Percentiles rank a stretch among this genome's conserved stretches.
These are phyloP conservation scores for Polydrusus cervinus DNA, from an alignment of 2,888 invertebrate species.

Conservation along the genomic window DNA sequence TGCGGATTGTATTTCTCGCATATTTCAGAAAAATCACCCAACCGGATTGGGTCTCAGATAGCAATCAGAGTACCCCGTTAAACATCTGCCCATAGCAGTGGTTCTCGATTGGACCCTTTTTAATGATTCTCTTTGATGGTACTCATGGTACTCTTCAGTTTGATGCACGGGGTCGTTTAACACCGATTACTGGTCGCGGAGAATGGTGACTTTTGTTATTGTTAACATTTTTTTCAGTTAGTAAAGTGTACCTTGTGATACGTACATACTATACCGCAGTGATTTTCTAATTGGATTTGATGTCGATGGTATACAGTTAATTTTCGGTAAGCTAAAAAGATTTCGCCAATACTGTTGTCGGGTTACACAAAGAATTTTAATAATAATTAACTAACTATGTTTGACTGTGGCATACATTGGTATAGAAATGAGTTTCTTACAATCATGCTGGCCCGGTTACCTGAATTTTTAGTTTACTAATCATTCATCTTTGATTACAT, in stretches of 20 bases:
- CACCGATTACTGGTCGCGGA: slow-evolving; percentile 7
- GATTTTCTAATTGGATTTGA: neutral
- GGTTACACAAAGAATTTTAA: too few species aligned
- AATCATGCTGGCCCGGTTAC: too few species aligned
- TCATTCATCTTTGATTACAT: too few species aligned
- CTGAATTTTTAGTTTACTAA: too few species aligned
- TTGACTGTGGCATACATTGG: too few species aligned
- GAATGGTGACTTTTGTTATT: too few species aligned
- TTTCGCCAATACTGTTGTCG: too few species aligned
- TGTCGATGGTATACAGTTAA: too few species aligned
- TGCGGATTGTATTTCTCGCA: slow-evolving; percentile 18
- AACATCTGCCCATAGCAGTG: slow-evolving; percentile 34
- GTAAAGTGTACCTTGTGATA: too few species aligned
- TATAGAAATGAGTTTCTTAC: too few species aligned
- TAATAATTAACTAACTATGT: too few species aligned
- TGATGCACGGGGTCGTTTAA: slow-evolving; percentile 5
- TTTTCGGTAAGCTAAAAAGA: too few species aligned
- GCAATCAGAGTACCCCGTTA: slow-evolving; percentile 36
- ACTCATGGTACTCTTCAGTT: slow-evolving; percentile 18
- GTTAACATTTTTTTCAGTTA: neutral
- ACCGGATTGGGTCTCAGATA: slow-evolving; percentile 38
- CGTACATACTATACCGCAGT: neutral
- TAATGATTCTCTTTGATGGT: neutral
- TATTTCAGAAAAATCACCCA: slow-evolving; percentile 39
- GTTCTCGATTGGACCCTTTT: slow-evolving; percentile 26